These are phyloP conservation scores for Uropsilus gracilis DNA, from an alignment of 2,113 vertebrate species.

Conservation along the genomic window DNA sequence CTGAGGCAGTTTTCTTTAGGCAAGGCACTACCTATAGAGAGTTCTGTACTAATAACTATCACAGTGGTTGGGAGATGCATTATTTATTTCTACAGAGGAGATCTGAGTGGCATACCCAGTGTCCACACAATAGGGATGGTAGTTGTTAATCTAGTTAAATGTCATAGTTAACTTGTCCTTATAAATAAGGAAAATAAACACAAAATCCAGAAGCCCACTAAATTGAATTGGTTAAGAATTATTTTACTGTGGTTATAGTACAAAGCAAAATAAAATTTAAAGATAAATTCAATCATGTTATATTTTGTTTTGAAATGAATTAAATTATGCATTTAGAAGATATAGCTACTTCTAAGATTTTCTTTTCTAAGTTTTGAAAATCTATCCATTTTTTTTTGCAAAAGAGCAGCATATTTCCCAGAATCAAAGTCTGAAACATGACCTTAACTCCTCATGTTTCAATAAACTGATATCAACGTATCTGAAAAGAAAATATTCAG, in stretches of 20 bases:
- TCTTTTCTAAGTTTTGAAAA: conserved; percentile 26
- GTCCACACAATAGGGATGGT: not conserved
- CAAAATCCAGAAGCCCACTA: not conserved
- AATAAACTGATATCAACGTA: conserved; percentile 21
- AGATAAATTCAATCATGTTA: not conserved
- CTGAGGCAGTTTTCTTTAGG: not conserved
- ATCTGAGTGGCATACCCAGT: not conserved
- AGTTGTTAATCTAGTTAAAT: not conserved
- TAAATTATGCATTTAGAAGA: conserved; percentile 27
- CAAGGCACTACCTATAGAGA: not conserved
- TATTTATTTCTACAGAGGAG: not conserved
- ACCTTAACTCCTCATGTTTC: not conserved
- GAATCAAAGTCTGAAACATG: conserved; percentile 44
- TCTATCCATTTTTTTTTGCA: conserved; percentile 44
- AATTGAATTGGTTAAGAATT: not conserved
- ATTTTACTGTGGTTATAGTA: conserved; percentile 26
- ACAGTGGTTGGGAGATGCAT: not conserved
- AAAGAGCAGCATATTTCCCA: conserved; percentile 17
- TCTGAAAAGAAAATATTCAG: not conserved
- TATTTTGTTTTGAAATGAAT: conserved; percentile 56
- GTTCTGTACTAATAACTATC: not conserved
- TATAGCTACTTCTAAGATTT: conserved; percentile 34
- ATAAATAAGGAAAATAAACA: not conserved
- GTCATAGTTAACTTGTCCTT: not conserved
- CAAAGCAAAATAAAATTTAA: conserved; percentile 23